These are phyloP conservation scores for Pandemis cinnamomeana DNA, from an alignment of 2,888 invertebrate genomes.

Conservation along the genomic window DNA sequence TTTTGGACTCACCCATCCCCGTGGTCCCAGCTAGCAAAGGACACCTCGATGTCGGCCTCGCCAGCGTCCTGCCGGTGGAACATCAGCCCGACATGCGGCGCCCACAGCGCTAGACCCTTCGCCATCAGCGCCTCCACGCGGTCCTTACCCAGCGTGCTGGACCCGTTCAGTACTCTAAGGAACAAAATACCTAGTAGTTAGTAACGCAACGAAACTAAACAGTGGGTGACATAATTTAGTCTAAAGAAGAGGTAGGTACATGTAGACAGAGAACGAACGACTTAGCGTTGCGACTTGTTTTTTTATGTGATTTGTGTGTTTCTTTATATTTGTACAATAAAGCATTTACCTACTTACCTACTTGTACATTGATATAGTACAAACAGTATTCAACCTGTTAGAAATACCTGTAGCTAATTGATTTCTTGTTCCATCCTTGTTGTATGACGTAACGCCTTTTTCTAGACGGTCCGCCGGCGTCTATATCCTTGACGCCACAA, in stretches of 20 bases:
- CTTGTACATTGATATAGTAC: not conserved
- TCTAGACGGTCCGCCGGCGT: constrained; percentile 58
- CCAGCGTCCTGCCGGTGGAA: constrained; percentile 81
- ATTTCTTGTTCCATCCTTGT: constrained; percentile 88
- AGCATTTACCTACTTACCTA: too few relatives aligned
- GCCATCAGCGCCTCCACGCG: constrained; percentile 84
- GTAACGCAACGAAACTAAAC: not conserved
- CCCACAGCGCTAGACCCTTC: constrained; percentile 88
- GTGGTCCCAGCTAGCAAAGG: constrained; percentile 88
- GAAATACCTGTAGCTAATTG: constrained; percentile 88
- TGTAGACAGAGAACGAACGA: too few relatives aligned
- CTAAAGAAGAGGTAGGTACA: not conserved
- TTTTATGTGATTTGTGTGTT: too few relatives aligned
- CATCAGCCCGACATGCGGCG: constrained; percentile 85
- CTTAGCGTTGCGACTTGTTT: too few relatives aligned
- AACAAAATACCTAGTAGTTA: not conserved
- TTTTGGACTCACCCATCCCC: constrained; percentile 85
- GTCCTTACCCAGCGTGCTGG: constrained; percentile 84
- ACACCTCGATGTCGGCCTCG: constrained; percentile 89
- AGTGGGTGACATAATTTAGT: too few relatives aligned
- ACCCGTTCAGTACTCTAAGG: constrained; percentile 88
- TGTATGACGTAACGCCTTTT: constrained; percentile 86
- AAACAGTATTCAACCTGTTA: not conserved
- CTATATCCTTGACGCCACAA: constrained; percentile 89
- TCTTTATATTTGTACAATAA: too few relatives aligned